Conservation (phyloP, 1,140 invertebrate genomes). For the Drosophila mayri region DNA sequence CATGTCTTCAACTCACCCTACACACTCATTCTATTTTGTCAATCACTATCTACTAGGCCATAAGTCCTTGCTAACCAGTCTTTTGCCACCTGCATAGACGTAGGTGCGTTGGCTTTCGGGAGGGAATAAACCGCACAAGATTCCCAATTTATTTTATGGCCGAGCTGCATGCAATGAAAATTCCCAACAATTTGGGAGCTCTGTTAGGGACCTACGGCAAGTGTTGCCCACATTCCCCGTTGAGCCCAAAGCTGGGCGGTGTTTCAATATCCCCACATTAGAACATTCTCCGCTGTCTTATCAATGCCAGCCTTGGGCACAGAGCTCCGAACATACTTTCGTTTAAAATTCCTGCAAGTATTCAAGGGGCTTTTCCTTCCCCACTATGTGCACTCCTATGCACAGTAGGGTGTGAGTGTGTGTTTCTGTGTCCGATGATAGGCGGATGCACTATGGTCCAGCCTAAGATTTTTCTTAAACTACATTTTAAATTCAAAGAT, state of each 20-base stretch:
- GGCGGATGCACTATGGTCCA: conserved; percentile 19
- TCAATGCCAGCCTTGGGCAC: conserved; percentile 57
- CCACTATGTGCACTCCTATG: background rate
- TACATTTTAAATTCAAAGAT: background rate
- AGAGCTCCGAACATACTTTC: conserved; percentile 35
- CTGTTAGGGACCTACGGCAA: conserved; percentile 6
- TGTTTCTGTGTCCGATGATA: conserved; percentile 40
- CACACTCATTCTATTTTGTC: conserved; percentile 42
- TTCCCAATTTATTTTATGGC: conserved; percentile 76
- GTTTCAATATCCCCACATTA: conserved; percentile 43
- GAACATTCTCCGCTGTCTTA: conserved; percentile 62
- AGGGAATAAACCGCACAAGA: conserved; percentile 51
- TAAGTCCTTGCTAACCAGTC: conserved; percentile 31
- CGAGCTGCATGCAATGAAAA: conserved; percentile 75
- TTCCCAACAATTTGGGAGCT: conserved; percentile 37
- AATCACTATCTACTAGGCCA: conserved; percentile 60
- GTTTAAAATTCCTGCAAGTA: conserved; percentile 42
- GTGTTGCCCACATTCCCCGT: conserved; percentile 15
- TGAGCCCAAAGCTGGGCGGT: conserved; percentile 24
- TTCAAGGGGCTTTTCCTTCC: conserved; percentile 9
- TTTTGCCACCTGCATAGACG: conserved; percentile 20
- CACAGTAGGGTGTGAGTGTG: conserved; percentile 7
- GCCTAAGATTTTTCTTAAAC: background rate
- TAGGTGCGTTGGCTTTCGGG: conserved; percentile 39
- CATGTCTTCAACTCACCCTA: conserved; percentile 4